Conservation (phyloP, 1,140 invertebrate species). For the Drosophila ercepeae region DNA sequence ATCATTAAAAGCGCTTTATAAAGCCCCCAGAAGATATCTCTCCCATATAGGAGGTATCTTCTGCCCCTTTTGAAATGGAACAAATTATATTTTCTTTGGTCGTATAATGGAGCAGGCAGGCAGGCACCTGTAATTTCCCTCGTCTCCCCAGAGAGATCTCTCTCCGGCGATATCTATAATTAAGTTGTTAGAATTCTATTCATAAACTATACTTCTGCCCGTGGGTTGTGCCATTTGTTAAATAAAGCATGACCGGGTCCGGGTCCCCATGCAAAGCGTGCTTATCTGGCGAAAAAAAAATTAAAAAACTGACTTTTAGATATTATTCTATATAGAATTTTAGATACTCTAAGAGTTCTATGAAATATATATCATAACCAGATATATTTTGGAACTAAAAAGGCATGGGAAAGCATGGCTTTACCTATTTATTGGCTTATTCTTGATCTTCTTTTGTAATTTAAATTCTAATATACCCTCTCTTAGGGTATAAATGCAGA, state of each 20-base stretch:
- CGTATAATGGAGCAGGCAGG: neutral
- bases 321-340: neutral
- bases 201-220: slow-evolving; percentile 36
- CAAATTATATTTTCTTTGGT: neutral
- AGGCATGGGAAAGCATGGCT: no score
- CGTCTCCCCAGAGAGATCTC: slow-evolving; percentile 11
- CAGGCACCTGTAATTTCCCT: neutral
- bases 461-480: neutral
- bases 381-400: no score
- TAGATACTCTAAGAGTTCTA: neutral
- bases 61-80: neutral
- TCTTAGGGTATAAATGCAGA: no score
- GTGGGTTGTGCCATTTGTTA: slow-evolving; percentile 43
- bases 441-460: no score
- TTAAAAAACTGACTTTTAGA: neutral
- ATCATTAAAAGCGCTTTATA: neutral
- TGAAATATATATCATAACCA: no score
- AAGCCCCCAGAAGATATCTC: neutral
- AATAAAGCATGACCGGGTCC: slow-evolving; percentile 51
- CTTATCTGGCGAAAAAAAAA: slow-evolving; percentile 35
- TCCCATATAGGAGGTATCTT: neutral
- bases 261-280: slow-evolving; percentile 35
- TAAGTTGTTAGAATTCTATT: slow-evolving; percentile 60
- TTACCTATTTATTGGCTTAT: neutral
- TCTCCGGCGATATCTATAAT: slow-evolving; percentile 41